A percentile compares a stretch with the other conserved stretches of the same genome.
phyloP scores from a whole-genome alignment of 2,888 invertebrate genomes.

The Drosophila putrida region DNA sequence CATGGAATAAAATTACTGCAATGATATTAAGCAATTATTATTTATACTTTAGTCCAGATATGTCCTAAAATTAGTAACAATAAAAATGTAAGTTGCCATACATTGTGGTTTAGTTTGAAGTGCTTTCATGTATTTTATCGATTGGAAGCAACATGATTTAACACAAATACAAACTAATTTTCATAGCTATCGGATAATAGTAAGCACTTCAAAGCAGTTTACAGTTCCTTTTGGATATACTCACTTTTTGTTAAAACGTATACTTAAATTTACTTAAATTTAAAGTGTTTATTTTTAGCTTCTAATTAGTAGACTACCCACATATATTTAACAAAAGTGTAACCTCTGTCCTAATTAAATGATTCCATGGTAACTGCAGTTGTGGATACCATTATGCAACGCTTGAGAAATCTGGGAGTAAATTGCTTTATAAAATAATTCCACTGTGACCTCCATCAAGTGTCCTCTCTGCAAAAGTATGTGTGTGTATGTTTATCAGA shows the following conservation, averaged over 20 bases:
- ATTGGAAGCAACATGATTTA: no score
- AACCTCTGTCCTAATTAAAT: not conserved
- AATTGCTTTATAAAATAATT: slow-evolving; percentile 14
- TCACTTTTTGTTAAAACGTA: not conserved
- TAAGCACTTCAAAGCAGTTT: no score
- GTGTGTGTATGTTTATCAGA: not conserved
- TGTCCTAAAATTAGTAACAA: no score
- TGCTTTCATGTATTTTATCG: no score
- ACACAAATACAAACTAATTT: no score
- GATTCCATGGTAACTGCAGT: slow-evolving; percentile 12
- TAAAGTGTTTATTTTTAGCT: not conserved
- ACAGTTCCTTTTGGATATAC: not conserved
- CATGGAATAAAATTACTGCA: no score
- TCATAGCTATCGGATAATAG: no score
- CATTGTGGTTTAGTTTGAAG: no score
- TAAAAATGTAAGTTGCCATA: no score
- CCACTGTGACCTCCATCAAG: slow-evolving; percentile 7
- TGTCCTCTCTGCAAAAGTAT: not conserved
- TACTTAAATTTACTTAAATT: not conserved
- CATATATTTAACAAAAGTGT: not conserved
- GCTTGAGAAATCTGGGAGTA: not conserved
- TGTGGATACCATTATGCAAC: not conserved
- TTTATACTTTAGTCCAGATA: no score
- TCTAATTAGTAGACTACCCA: not conserved
- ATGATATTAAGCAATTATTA: no score